These are phyloP conservation scores for Heliopora coerulea DNA, from an alignment of 92 coral and sea anemone species.

Conservation along the genomic window DNA sequence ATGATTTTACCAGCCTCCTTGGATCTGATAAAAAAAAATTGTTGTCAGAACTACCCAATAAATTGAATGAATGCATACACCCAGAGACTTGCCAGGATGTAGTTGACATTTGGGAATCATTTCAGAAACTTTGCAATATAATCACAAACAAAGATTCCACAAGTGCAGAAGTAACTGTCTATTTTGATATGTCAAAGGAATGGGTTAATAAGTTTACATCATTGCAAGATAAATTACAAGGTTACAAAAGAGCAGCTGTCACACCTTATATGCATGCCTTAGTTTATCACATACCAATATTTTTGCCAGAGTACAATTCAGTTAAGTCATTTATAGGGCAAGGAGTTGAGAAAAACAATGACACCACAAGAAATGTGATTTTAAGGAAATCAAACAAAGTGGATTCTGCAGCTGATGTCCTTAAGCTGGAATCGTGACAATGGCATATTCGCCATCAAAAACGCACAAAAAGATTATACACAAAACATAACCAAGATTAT, in stretches of 20 bases:
- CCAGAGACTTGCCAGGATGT: constrained; percentile 26
- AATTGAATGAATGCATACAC: constrained; percentile 7
- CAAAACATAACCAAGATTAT: constrained; percentile 43
- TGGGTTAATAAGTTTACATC: too few relatives aligned
- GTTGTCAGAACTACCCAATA: constrained; percentile 38
- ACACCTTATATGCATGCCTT: constrained; percentile 52
- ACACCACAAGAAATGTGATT: background rate
- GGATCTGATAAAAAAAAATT: constrained; percentile 52
- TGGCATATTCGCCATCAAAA: constrained; percentile 37
- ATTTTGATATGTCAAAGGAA: too few relatives aligned
- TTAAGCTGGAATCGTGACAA: constrained; percentile 50
- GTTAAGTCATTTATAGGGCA: constrained; percentile 57
- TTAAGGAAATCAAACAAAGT: constrained; percentile 52
- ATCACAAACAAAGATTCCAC: too few relatives aligned
- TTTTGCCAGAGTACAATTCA: constrained; percentile 35
- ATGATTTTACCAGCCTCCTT: constrained; percentile 49
- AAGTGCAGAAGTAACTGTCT: too few relatives aligned
- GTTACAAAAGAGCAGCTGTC: background rate
- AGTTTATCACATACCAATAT: constrained; percentile 52
- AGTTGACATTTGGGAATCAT: constrained; percentile 13
- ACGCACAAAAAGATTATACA: constrained; percentile 35
- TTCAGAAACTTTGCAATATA: constrained; percentile 18
- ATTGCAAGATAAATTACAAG: too few relatives aligned
- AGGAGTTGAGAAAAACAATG: constrained; percentile 58
- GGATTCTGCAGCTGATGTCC: constrained; percentile 50